Evolutionary conservation across 2,113 vertebrate species (phyloP), one percentile per base, ranked within the genome.

Genomic region (Tamias sibiricus): DNA sequence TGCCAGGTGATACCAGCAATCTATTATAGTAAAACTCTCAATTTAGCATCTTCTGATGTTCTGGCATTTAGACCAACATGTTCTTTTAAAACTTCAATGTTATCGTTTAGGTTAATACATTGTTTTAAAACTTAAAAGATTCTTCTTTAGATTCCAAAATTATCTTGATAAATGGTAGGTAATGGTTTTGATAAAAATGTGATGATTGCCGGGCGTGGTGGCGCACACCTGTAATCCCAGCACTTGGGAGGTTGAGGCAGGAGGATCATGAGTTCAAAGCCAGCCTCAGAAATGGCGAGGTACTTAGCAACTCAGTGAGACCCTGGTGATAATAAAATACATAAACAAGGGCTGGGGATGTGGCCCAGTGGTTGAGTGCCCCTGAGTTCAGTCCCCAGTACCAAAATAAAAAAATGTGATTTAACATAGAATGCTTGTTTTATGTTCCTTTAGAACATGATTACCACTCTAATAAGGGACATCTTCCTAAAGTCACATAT

Each of bases 71-170:
- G 32, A 49, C 11, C 37, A 86, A 49, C 35, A 79, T 79, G 1
- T 68, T 95, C 37, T 85, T 94, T 71, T 35, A 92, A 83, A 94
- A 92, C 42, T 86, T 92, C 42, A 64, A 62, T 24, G 37, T 90
- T n/a, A 94, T 95, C 35, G 66, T 87, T 87, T 93, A 94, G 37
- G 95, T 49, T 71, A 89, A 40, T 6, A 87, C 66, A 17, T 66
- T 86, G 57, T 92, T 95, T 96, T 14, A 44, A 82, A 59, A 37
- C 13, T 68, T 93, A 17, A 68, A 54, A 32, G 26, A 44, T 88
- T 95, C 77, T 75, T n/a, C 52, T 83, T 77, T n/a, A 93, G 35
- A 42, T 30, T 90, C 9, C 24, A 80, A 90, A 85, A 54, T 86
- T 80, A 77, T 89, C 35, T 89, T 47, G 30, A 16, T 90, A 93